These are phyloP conservation scores for Geotrypetes seraphini DNA, from an alignment of 2,797 vertebrate species.

Conservation along the genomic window DNA sequence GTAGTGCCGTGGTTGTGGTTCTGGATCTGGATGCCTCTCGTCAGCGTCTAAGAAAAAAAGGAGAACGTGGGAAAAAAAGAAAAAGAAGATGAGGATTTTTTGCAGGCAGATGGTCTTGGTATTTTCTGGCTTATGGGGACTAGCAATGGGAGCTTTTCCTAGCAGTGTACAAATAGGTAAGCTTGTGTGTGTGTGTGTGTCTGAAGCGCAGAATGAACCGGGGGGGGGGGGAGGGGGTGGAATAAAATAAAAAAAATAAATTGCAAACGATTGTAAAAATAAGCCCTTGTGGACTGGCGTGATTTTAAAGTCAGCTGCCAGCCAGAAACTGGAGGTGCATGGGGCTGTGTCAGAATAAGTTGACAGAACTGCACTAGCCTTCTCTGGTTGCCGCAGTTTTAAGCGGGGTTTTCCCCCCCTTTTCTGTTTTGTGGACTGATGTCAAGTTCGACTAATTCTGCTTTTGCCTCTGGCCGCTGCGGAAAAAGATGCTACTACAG, in stretches of 20 bases:
- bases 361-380: neutral
- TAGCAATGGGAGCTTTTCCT: slow-evolving; percentile 94
- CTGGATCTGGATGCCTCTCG: slow-evolving; percentile 81
- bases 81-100: slow-evolving; percentile 91
- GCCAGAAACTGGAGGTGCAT: neutral
- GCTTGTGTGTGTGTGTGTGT: slow-evolving; percentile 23
- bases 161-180: slow-evolving; percentile 98
- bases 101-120: slow-evolving; percentile 89
- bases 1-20: too few relatives aligned
- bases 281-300: neutral
- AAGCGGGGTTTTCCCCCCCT: neutral
- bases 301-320: neutral
- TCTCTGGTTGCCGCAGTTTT: neutral
- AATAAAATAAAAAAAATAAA: too few relatives aligned
- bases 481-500: slow-evolving; percentile 9
- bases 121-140: slow-evolving; percentile 89
- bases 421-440: neutral
- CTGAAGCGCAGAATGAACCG: neutral
- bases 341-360: slow-evolving; percentile 10
- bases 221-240: neutral
- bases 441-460: slow-evolving; percentile 1
- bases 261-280: too few relatives aligned
- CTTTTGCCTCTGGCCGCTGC: slow-evolving; percentile 16
- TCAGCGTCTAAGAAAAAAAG: slow-evolving; percentile 65
- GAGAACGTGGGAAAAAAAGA: slow-evolving; percentile 43